These are phyloP conservation scores for Holothuria leucospilota DNA, from an alignment of 53 echinoderm and acorn worm species.

Conservation along the genomic window DNA sequence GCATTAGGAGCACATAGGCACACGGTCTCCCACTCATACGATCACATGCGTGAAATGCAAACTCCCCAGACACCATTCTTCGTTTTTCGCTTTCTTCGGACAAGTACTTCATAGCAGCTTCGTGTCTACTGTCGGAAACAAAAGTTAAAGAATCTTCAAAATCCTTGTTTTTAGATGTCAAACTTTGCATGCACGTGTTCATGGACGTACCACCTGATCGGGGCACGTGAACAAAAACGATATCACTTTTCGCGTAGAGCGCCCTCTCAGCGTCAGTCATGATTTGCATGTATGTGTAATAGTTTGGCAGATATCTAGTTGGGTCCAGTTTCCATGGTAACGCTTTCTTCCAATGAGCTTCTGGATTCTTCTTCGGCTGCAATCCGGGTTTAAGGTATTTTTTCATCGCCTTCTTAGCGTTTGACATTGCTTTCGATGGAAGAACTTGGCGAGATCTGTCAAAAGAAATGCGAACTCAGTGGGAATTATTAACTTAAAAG, in stretches of 20 bases:
- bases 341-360: conserved; percentile 4
- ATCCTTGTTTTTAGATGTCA: too few relatives aligned
- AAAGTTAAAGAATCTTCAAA: too few relatives aligned
- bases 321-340: conserved; percentile 11
- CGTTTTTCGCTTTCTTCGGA: not conserved
- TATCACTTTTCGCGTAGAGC: not conserved
- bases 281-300: not conserved
- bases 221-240: not conserved
- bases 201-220: conserved; percentile 9
- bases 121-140: not conserved
- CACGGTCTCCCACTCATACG: not conserved
- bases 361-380: not conserved
- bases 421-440: too few relatives aligned
- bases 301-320: conserved; percentile 5
- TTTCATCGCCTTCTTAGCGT: too few relatives aligned
- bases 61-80: not conserved
- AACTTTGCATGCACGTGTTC: not conserved
- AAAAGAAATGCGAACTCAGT: too few relatives aligned
- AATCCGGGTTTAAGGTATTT: too few relatives aligned
- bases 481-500: too few relatives aligned
- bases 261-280: not conserved
- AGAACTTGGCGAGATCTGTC: too few relatives aligned
- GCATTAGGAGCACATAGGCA: not conserved
- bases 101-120: not conserved
- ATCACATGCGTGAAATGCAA: conserved; percentile 8